Conservation (phyloP, 2,113 vertebrate species). For the Lasiurus cinereus region DNA sequence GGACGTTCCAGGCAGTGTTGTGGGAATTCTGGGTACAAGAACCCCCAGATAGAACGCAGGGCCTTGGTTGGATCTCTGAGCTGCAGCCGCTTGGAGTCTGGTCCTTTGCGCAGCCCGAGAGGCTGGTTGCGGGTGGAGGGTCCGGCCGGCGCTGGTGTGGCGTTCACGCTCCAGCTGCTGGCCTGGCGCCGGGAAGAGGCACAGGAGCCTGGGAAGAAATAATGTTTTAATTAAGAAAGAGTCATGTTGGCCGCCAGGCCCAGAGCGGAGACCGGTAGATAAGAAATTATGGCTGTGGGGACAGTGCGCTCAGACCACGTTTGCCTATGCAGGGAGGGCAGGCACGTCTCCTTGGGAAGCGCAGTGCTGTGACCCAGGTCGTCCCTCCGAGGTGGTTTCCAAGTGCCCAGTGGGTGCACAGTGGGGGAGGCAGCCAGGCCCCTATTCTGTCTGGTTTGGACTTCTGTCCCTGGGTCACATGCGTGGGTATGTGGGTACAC, state of each 20-base stretch:
- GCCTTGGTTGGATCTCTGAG: background rate
- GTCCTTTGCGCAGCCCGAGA: background rate
- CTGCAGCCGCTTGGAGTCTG: rapidly evolving
- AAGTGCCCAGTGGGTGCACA: background rate
- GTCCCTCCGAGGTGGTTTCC: background rate
- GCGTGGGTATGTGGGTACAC: too few species aligned
- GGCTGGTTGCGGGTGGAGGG: rapidly evolving
- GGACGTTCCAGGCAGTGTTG: background rate
- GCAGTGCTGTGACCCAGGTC: background rate
- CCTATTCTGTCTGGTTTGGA: background rate
- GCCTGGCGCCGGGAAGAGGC: rapidly evolving
- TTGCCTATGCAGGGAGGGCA: rapidly evolving
- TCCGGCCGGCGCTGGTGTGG: rapidly evolving
- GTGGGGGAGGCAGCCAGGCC: background rate
- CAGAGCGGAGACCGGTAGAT: background rate
- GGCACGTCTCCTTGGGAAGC: background rate
- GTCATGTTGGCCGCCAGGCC: background rate
- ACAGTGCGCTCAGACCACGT: rapidly evolving
- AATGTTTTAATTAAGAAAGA: conserved; percentile 53
- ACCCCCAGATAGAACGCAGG: rapidly evolving
- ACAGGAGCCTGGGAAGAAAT: background rate
- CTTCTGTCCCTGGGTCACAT: background rate
- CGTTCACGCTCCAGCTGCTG: background rate
- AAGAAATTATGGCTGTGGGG: background rate
- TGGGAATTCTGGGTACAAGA: background rate